Evolutionary conservation across 1,140 invertebrate genomes (phyloP).

Genomic region (Bombus turneri): DNA sequence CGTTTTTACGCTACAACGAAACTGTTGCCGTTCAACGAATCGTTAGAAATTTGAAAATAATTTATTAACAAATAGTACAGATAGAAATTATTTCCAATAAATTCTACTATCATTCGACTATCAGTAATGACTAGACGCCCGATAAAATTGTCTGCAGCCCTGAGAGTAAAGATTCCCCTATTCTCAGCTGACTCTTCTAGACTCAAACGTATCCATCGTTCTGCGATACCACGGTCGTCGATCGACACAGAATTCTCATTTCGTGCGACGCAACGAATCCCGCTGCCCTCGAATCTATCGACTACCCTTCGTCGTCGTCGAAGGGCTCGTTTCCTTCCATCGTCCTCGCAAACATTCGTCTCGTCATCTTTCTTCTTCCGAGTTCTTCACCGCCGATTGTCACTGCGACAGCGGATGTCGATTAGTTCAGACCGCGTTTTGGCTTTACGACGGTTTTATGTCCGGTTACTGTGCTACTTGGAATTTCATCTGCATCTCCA

Average conservation of each 20-base stretch:
- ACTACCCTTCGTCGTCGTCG: not conserved
- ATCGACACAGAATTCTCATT: conserved; percentile 3
- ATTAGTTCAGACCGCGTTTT: conserved; percentile 58
- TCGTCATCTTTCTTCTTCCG: not conserved
- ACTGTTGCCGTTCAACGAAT: not conserved
- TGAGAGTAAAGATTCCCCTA: not conserved
- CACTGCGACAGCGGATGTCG: conserved; percentile 25
- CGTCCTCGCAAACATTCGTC: not conserved
- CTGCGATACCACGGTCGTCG: not conserved
- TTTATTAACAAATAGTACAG: not conserved
- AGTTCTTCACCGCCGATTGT: not conserved
- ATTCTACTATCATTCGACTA: not conserved
- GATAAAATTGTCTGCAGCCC: not conserved
- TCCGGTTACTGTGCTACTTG: conserved; percentile 74
- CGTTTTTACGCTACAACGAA: not conserved
- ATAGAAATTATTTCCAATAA: not conserved
- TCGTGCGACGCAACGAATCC: not conserved
- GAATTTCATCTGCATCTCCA: conserved; percentile 77
- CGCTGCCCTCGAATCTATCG: conserved; percentile 16
- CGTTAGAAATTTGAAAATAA: not conserved
- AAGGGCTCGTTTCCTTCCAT: not conserved
- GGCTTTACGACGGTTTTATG: conserved; percentile 69
- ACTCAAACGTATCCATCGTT: not conserved
- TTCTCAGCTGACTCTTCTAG: not conserved
- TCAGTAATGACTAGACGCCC: not conserved